Conservation (phyloP, 2,888 invertebrate species). For the Prionchulus punctatus region DNA sequence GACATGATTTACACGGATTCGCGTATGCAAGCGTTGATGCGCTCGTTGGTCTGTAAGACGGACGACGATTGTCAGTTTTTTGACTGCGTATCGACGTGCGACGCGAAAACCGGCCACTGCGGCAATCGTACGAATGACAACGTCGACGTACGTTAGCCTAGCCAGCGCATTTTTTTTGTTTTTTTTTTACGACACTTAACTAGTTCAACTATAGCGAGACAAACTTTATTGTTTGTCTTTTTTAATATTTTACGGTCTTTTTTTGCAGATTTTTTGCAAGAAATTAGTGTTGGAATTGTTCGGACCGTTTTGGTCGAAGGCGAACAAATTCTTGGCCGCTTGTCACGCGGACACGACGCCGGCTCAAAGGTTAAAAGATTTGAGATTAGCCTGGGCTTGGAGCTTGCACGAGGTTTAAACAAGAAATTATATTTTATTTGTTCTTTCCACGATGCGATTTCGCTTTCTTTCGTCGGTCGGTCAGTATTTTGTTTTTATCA, state of each 20-base stretch:
- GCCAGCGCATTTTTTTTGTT: not conserved
- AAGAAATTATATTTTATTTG: not conserved
- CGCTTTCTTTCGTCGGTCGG: too few species aligned
- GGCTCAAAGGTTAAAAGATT: constrained; percentile 23
- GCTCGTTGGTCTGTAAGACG: constrained; percentile 17
- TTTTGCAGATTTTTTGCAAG: constrained; percentile 28
- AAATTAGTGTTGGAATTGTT: constrained; percentile 27
- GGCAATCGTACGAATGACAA: constrained; percentile 25
- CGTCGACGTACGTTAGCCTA: constrained; percentile 21
- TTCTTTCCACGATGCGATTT: not conserved
- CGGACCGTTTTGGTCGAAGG: constrained; percentile 28
- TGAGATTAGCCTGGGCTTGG: constrained; percentile 28
- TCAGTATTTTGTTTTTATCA: too few species aligned
- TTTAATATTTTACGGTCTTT: not conserved
- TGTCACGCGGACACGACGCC: constrained; percentile 22
- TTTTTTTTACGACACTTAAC: not conserved
- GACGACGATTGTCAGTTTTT: constrained; percentile 26
- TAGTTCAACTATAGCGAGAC: too few species aligned
- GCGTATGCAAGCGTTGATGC: constrained; percentile 20
- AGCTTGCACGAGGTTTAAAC: constrained; percentile 24
- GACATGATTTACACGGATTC: constrained; percentile 29
- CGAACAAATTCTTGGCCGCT: constrained; percentile 27
- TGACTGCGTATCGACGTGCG: constrained; percentile 21
- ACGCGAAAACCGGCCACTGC: constrained; percentile 21
- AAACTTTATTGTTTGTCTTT: not conserved